Base-by-base conservation (phyloP, 30 jellyfish, hydroid and myxozoan species). In the Cassiopea andromeda region DNA sequence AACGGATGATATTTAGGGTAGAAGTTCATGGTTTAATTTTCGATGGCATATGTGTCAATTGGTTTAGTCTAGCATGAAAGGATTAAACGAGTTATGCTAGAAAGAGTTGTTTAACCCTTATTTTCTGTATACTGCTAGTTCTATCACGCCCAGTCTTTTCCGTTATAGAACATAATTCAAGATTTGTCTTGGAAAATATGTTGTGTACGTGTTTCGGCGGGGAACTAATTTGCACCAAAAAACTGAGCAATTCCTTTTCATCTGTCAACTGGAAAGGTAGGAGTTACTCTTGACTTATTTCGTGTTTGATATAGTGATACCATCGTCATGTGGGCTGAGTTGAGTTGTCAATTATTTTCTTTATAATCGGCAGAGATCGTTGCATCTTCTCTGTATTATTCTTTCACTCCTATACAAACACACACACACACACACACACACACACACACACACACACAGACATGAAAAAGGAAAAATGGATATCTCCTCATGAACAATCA, bases 191-290 rank as follows among this genome's bases (percentile, higher is more conserved):
- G 18, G 93, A 82, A 18, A 82, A 94, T 45, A 79, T 86, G 43
- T 69, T 74, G 46, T 93, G 98, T 87, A 89, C 92, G 1, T 93
- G 98, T 54, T 69, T 50, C 68, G 98, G 89, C 73, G 97, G 97
- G 10, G 93, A 89, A 73, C 2, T 85, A 13, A 69, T 89, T 7
- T 93, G 98, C 50, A 89, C 98, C 19, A 89, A 93, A 60, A 44
- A 17, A 49, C 46, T 48, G 2, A 18, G 64, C 75, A 19, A 54
- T 1, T 75, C 59, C n/a, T 49, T 44, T 2, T 50, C 38, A 49
- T 85, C 91, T 43, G 79, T 4, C 43, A 7, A 9, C 73, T 2
- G 15, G 5, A 14, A 4, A 64, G 73, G 73, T 64, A 64, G 15
- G 64, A 10, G 12, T 54, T 54, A 10, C 12, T 54, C 64, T 10